Percentiles rank a stretch among this genome's conserved stretches.
These are phyloP conservation scores for Anastrepha obliqua DNA, from an alignment of 1,140 invertebrate species.

Conservation along the genomic window DNA sequence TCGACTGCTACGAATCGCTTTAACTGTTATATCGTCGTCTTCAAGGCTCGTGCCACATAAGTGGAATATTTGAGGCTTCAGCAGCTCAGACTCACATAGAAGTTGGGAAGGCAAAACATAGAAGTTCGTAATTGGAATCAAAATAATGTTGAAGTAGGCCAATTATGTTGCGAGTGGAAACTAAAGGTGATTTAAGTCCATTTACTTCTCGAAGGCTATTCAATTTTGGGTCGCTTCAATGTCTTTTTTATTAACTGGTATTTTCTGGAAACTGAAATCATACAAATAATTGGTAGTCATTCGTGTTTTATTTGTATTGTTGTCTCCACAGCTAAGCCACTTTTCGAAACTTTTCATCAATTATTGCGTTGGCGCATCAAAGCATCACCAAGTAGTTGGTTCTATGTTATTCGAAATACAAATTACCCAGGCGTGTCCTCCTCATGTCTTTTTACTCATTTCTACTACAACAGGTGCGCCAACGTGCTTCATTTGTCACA, in stretches of 20 bases:
- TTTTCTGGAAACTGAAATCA: too few relatives aligned
- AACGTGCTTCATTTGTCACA: background rate
- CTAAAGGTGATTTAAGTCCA: background rate
- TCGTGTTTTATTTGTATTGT: too few relatives aligned
- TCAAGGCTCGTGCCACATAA: background rate
- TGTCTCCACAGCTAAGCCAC: too few relatives aligned
- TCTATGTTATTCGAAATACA: too few relatives aligned
- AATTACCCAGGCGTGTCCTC: too few relatives aligned
- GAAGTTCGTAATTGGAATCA: too few relatives aligned
- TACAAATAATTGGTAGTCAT: too few relatives aligned
- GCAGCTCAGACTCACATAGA: background rate
- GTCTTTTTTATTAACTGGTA: background rate
- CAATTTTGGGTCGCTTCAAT: background rate
- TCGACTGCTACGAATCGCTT: background rate
- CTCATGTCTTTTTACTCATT: background rate
- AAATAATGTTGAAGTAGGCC: background rate
- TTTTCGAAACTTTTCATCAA: too few relatives aligned
- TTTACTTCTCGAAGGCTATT: background rate
- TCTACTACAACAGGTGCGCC: background rate
- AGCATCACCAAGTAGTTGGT: too few relatives aligned
- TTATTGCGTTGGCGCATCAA: too few relatives aligned
- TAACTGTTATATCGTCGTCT: background rate
- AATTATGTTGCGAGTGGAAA: background rate
- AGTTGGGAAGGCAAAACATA: conserved; percentile 13
- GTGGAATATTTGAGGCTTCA: background rate